Percentiles rank a stretch among this genome's conserved stretches.
These are phyloP conservation scores for Oreochromis niloticus DNA, from an alignment of 2,113 vertebrate species.

Conservation along the genomic window DNA sequence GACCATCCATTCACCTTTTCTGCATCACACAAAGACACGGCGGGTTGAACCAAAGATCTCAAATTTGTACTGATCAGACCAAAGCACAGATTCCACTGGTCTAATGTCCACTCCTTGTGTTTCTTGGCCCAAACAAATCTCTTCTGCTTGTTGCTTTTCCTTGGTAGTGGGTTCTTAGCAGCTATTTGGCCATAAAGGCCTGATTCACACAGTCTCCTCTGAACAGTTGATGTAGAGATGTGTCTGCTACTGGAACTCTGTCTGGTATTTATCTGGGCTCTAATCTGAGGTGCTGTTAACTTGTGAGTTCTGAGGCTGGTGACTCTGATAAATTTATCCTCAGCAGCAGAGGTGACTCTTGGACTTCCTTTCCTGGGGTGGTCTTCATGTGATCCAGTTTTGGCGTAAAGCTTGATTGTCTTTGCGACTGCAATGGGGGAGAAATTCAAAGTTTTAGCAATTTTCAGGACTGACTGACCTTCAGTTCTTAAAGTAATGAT, in stretches of 20 bases:
- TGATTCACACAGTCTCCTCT: neutral
- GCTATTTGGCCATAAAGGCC: too few relatives aligned
- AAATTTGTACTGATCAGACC: too few relatives aligned
- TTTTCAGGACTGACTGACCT: neutral
- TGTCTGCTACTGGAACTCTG: neutral
- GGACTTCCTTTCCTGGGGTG: rapidly evolving
- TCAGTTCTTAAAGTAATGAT: neutral
- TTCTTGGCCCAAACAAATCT: too few relatives aligned
- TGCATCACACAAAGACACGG: too few relatives aligned
- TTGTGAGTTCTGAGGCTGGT: neutral
- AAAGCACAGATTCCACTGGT: too few relatives aligned
- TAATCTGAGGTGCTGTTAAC: neutral
- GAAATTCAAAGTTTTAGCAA: rapidly evolving
- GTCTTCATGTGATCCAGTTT: neutral
- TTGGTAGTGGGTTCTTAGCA: too few relatives aligned
- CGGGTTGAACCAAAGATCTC: too few relatives aligned
- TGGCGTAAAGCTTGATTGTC: rapidly evolving
- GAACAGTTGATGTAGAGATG: neutral
- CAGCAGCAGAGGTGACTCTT: neutral
- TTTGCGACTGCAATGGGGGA: neutral
- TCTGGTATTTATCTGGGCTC: neutral
- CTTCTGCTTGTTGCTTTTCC: too few relatives aligned
- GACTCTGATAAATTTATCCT: neutral
- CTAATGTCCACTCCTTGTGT: too few relatives aligned
- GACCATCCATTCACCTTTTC: too few relatives aligned